Conservation (phyloP, 1,140 invertebrate species). For the Drosophila pseudoananassae region DNA sequence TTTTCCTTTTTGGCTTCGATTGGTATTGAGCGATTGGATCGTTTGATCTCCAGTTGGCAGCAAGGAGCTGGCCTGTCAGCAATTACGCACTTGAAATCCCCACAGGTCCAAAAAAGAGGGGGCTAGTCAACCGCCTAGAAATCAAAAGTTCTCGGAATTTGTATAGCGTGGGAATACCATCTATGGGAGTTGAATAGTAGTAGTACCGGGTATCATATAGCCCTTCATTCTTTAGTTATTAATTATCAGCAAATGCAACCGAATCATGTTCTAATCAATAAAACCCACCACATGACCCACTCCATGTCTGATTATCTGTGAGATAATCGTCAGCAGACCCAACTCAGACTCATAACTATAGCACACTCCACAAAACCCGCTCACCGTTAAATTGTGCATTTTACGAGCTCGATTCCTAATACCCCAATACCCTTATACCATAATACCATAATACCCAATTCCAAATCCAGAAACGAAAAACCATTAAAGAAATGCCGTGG, state of each 20-base stretch:
- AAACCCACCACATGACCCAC: slow-evolving; percentile 32
- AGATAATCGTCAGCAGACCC: slow-evolving; percentile 43
- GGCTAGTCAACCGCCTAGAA: slow-evolving; percentile 51
- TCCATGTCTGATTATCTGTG: slow-evolving; percentile 37
- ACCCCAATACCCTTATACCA: not conserved
- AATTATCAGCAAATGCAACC: slow-evolving; percentile 8
- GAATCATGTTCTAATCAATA: slow-evolving; percentile 51
- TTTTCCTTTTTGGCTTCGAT: slow-evolving; percentile 35
- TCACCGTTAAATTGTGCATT: slow-evolving; percentile 71
- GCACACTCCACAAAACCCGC: slow-evolving; percentile 65
- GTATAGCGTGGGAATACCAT: slow-evolving; percentile 38
- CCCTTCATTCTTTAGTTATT: not conserved
- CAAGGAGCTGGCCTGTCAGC: slow-evolving; percentile 68
- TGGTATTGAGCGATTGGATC: slow-evolving; percentile 62
- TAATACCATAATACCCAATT: slow-evolving; percentile 8
- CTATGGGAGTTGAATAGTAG: not conserved
- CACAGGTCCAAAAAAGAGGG: not conserved
- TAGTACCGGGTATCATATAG: not conserved
- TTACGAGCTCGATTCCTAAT: slow-evolving; percentile 50
- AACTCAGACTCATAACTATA: slow-evolving; percentile 44
- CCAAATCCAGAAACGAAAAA: slow-evolving; percentile 33
- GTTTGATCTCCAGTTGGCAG: slow-evolving; percentile 41
- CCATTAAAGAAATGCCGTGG: slow-evolving; percentile 54
- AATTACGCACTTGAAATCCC: slow-evolving; percentile 69
- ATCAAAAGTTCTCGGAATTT: slow-evolving; percentile 71